These are phyloP conservation scores for Eubasilissa regina DNA, from an alignment of 1,140 invertebrate genomes.

Conservation along the genomic window DNA sequence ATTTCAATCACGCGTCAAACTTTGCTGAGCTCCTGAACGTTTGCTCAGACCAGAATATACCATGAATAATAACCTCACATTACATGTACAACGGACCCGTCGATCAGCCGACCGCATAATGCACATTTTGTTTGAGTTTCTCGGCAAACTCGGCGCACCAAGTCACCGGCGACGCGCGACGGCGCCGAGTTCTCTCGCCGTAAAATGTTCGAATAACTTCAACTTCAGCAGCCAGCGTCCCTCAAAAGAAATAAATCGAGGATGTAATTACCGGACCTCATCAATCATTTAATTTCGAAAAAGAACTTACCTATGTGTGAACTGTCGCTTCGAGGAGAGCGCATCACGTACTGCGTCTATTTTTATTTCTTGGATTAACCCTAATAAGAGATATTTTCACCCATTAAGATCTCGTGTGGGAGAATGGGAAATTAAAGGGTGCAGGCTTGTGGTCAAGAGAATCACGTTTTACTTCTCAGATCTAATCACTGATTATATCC, in stretches of 20 bases:
- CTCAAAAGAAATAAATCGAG: conserved; percentile 2
- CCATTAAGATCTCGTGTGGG: too few species aligned
- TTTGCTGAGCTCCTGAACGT: background rate
- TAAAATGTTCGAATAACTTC: conserved; percentile 16
- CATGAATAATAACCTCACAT: conserved; percentile 8
- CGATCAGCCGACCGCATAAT: conserved; percentile 23
- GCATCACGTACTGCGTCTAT: background rate
- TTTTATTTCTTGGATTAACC: too few species aligned
- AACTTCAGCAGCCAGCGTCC: conserved; percentile 6
- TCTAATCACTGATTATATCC: too few species aligned
- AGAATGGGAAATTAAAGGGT: too few species aligned
- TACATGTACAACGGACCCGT: conserved; percentile 15
- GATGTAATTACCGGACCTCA: conserved; percentile 31
- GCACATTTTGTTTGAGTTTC: conserved; percentile 29
- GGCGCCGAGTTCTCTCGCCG: conserved; percentile 3
- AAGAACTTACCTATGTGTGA: background rate
- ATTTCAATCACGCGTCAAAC: conserved; percentile 3
- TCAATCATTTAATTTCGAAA: conserved; percentile 1
- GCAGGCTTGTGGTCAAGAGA: too few species aligned
- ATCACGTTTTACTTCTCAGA: too few species aligned
- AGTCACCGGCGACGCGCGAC: too few species aligned
- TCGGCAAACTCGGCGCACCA: background rate
- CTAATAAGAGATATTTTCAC: too few species aligned
- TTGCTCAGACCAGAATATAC: conserved; percentile 7
- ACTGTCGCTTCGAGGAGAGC: too few species aligned